These are phyloP conservation scores for Epistrophe eligans DNA, from an alignment of 2,888 invertebrate genomes.

Conservation along the genomic window DNA sequence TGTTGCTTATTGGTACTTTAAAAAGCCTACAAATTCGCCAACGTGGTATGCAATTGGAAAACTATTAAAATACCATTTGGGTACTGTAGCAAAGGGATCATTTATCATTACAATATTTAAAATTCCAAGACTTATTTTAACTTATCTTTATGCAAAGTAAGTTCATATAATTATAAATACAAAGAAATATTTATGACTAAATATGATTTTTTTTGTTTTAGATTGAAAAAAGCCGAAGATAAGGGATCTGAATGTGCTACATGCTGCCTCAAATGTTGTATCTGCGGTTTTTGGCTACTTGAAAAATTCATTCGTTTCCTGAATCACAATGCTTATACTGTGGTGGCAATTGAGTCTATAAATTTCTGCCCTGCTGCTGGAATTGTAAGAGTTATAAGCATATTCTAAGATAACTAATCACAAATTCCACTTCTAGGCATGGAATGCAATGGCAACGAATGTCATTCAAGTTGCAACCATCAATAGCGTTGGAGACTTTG, in stretches of 20 bases:
- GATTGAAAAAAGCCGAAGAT: slow-evolving; percentile 88
- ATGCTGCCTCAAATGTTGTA: slow-evolving; percentile 91
- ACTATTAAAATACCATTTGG: slow-evolving; percentile 94
- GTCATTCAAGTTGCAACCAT: slow-evolving; percentile 95
- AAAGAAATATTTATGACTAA: background rate
- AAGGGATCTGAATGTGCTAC: slow-evolving; percentile 90
- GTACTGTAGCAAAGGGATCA: slow-evolving; percentile 97
- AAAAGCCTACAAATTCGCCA: slow-evolving; percentile 89
- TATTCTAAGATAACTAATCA: background rate
- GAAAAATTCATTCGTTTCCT: slow-evolving; percentile 96
- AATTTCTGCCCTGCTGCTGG: slow-evolving; percentile 95
- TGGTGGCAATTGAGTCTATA: slow-evolving; percentile 95
- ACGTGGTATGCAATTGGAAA: slow-evolving; percentile 86
- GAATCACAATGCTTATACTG: slow-evolving; percentile 97
- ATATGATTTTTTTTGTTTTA: slow-evolving; percentile 81
- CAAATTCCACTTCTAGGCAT: slow-evolving; percentile 87
- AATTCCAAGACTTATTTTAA: slow-evolving; percentile 93
- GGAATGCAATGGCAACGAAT: slow-evolving; percentile 92
- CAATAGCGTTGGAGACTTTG: slow-evolving; percentile 96
- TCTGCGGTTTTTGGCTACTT: slow-evolving; percentile 95
- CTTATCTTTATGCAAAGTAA: slow-evolving; percentile 95
- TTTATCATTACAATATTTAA: slow-evolving; percentile 96
- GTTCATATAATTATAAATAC: slow-evolving; percentile 79
- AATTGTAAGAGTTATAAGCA: slow-evolving; percentile 87
- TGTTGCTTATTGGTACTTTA: slow-evolving; percentile 97